A percentile compares a stretch with the other conserved stretches of the same genome.
phyloP scores from a whole-genome alignment of 2,888 invertebrate species.

The Cosmorhoe ocellata region DNA sequence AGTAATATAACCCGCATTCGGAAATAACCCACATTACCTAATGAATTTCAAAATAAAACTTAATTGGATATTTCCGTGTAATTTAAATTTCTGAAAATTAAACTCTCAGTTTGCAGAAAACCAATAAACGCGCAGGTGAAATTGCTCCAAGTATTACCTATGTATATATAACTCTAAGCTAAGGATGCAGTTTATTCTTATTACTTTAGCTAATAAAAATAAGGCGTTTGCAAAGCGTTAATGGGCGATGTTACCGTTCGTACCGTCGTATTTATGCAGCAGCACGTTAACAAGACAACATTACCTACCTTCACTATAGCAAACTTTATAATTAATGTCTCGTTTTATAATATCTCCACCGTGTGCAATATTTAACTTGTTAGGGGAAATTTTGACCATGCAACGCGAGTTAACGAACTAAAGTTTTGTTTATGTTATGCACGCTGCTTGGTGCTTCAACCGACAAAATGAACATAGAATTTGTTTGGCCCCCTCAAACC shows the following conservation, averaged over 20 bases:
- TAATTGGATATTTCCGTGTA: too few species aligned
- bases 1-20: too few species aligned
- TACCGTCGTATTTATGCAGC: slow-evolving; percentile 57
- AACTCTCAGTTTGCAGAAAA: background rate
- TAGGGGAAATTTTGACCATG: slow-evolving; percentile 52
- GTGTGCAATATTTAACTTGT: slow-evolving; percentile 57
- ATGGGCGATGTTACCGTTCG: slow-evolving; percentile 50
- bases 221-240: slow-evolving; percentile 50
- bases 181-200: slow-evolving; percentile 46
- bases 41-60: too few species aligned
- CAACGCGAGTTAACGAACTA: slow-evolving; percentile 28
- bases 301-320: slow-evolving; percentile 53
- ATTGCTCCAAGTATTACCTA: slow-evolving; percentile 24
- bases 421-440: slow-evolving; percentile 38
- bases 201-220: slow-evolving; percentile 50
- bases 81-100: too few species aligned
- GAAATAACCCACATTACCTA: too few species aligned
- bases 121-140: slow-evolving; percentile 17
- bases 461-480: background rate
- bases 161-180: slow-evolving; percentile 37
- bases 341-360: slow-evolving; percentile 61
- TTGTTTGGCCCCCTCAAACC: background rate
- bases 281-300: slow-evolving; percentile 63
- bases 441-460: slow-evolving; percentile 5
- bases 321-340: slow-evolving; percentile 67